Base-by-base conservation (phyloP, 1,140 invertebrate species). In the Tachypleus tridentatus region DNA sequence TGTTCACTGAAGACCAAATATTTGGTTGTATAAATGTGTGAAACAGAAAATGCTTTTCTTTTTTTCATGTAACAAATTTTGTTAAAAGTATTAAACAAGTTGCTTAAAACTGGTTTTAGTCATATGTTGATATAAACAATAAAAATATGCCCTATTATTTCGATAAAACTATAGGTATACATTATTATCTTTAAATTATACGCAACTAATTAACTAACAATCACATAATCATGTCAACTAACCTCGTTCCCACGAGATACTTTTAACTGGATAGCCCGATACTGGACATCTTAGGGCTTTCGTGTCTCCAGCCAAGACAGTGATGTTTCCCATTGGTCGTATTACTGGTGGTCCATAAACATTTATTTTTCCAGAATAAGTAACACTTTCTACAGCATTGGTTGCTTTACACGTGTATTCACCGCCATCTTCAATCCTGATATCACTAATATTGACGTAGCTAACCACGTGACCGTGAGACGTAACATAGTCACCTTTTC, bases 401-500 rank as follows among this genome's bases (percentile, higher is more conserved):
- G 62, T 72, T 0, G 77, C 77, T 5, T 69, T 67, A 67, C 79
- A 80, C 49, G 68, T 66, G 63, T 78, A 80, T 61, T 74, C 71
- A 10, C 78, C 78, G 5, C 78, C 78, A 66, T 77, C 76, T 49
- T 75, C 66, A 0, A 77, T 72, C 10, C 72, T 66, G 5, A 78
- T 73, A 47, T 72, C 71, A 3, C 73, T 74, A 7, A 79, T 76
- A 68, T 80, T 79, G 49, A 81, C 76, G 67, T 76, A 77, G 66
- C 78, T 80, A 49, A 76, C 69, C 50, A 78, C 73, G 57, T 75
- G 74, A 57, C 75, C 77, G 47, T 75, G 68, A 0, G 63, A 51
- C 4, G 72, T 75, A 7, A 70, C 65, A 11, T 72, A 73, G 76
- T 93, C 90, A 11, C 90, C 90, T 52, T 91, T 87, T 72, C 66